Conservation (phyloP, 2,797 vertebrate genomes). For the Peromyscus nudipes region DNA sequence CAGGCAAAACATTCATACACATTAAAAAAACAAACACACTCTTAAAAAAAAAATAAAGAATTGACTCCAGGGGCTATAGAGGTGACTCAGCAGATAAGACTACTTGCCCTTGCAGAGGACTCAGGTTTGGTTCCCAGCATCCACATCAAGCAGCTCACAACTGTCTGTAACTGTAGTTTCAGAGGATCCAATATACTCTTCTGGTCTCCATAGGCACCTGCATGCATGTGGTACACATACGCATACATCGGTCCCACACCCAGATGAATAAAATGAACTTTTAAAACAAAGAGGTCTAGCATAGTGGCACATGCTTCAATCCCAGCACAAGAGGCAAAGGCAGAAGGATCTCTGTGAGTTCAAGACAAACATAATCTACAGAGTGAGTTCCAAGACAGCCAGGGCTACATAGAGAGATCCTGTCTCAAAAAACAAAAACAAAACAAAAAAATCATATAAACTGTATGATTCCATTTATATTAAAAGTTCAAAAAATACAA, state of each 20-base stretch:
- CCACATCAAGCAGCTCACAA: not conserved
- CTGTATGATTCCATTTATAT: constrained; percentile 39
- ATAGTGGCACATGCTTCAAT: not conserved
- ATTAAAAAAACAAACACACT: not conserved
- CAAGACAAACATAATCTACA: not conserved
- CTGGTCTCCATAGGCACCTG: not conserved
- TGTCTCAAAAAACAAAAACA: not conserved
- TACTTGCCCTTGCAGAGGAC: not conserved
- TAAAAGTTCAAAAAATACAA: constrained; percentile 55
- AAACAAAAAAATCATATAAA: not conserved
- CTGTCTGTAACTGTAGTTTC: too few species aligned
- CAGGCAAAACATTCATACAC: not conserved
- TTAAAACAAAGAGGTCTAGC: not conserved
- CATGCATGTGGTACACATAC: not conserved
- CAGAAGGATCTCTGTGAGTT: not conserved
- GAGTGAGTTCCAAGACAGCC: not conserved
- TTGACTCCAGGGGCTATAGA: not conserved
- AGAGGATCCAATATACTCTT: not conserved
- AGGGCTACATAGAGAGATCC: not conserved
- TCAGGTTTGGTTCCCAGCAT: not conserved
- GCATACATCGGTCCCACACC: too few species aligned
- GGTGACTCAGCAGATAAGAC: not conserved
- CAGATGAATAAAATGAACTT: not conserved
- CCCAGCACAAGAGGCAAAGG: not conserved
- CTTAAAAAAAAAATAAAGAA: not conserved